Conservation (phyloP, 2,113 vertebrate species). For the Melanerpes aurifrons region DNA sequence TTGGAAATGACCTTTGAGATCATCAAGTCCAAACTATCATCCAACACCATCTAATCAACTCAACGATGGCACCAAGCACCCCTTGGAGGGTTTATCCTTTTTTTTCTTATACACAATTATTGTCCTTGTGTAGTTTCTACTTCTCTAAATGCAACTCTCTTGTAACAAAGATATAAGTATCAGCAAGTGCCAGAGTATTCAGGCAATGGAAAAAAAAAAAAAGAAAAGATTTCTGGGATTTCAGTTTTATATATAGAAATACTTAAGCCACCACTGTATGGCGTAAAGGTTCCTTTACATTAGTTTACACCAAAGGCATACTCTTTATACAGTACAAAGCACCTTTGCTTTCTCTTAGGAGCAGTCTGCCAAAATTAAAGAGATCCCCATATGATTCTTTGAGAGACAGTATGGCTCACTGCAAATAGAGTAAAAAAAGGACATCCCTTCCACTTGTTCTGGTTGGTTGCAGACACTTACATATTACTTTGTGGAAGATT, state of each 20-base stretch:
- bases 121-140: background rate
- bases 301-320: background rate
- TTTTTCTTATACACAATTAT: background rate
- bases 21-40: too few relatives aligned
- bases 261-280: background rate
- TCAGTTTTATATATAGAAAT: background rate
- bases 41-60: too few relatives aligned
- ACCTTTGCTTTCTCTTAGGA: background rate
- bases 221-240: background rate
- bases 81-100: background rate
- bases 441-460: background rate
- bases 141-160: background rate
- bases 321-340: background rate
- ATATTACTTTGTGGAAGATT: background rate
- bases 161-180: background rate
- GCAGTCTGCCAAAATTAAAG: background rate
- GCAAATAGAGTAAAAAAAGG: background rate
- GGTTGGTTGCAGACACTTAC: accelerated
- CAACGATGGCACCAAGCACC: too few relatives aligned
- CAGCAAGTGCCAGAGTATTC: background rate
- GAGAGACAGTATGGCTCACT: background rate
- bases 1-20: too few relatives aligned
- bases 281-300: background rate
- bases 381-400: background rate
- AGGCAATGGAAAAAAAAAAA: background rate